A percentile compares a stretch with the other conserved stretches of the same genome.
These are phyloP conservation scores for Dermatemys mawii DNA, from an alignment of 2,113 vertebrate genomes.

Conservation along the genomic window DNA sequence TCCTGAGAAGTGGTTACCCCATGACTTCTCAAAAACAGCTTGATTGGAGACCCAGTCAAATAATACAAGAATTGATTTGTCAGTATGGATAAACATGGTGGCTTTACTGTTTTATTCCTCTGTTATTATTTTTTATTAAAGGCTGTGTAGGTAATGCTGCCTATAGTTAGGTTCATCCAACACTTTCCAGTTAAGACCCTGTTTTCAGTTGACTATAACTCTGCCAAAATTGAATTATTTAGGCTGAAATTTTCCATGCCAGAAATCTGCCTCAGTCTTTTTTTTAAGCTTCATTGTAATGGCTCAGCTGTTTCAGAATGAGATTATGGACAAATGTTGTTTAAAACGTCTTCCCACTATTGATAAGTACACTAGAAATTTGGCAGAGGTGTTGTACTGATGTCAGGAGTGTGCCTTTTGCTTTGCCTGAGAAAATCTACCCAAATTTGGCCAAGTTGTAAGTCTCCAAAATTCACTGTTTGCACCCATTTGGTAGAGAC, in stretches of 20 bases:
- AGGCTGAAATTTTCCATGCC: neutral
- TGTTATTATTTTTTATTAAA: neutral
- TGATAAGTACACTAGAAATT: neutral
- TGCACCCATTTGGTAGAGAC: neutral
- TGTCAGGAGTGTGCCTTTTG: neutral
- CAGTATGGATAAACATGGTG: neutral
- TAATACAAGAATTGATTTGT: neutral
- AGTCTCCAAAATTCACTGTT: neutral
- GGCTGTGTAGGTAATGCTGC: neutral
- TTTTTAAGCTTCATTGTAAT: neutral
- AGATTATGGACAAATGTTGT: neutral
- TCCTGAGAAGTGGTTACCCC: too few species aligned
- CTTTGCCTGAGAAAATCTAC: neutral
- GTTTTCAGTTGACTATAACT: neutral
- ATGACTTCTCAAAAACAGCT: neutral
- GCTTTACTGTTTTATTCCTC: neutral
- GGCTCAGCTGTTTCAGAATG: neutral
- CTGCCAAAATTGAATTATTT: neutral
- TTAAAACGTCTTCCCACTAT: neutral
- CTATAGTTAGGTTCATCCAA: neutral
- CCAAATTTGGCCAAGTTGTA: neutral
- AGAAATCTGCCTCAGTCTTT: too few species aligned
- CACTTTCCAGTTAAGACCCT: neutral
- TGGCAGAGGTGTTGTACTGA: neutral
- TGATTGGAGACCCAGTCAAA: neutral